Evolutionary conservation across 1,140 invertebrate species (phyloP), one percentile per base, ranked within the genome.

Genomic region (Phymorhynchus buccinoides): DNA sequence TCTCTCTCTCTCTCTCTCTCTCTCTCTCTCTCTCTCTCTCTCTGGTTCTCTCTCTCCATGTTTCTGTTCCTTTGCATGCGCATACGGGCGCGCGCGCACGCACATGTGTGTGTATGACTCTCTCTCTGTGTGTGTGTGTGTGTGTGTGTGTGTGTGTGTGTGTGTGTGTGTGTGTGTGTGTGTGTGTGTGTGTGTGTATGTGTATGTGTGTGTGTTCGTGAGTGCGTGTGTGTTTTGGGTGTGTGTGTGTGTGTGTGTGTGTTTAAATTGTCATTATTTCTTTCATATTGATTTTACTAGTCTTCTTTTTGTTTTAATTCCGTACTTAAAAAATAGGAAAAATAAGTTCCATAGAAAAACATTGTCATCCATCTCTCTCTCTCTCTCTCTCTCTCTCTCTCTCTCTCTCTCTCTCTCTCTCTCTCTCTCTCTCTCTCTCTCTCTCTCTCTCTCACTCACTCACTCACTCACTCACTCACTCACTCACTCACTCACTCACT

Each of bases 21-120:
- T 30, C 39, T 30, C 77, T 42, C 77, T 79, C 39, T 42, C 77
- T 42, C 77, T 79, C 30, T 42, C 77, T 42, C 77, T 79, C 77
- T 79, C 77, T 30, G 7, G 2, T 37, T 79, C 39, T 79, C 77
- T 30, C 77, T 42, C 39, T 35, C 32, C 6, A 4, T 66, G 27
- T 62, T 48, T 27, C 9, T 79, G 77, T n/a, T 37, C 42, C n/a
- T 71, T n/a, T 71, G 66, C 35, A 32, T 71, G 66, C 35, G 66
- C 35, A 32, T 71, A 37, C 35, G 66, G 30, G 66, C 35, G 66
- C 35, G 66, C 16, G 66, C 35, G 66, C 35, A 4, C 16, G 66
- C 16, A 32, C 32, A 32, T 35, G 66, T 35, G 32, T 14, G 77
- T 32, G 77, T 44, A 27, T 27, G 27, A 62, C 48, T 66, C 6